Percentiles rank a stretch among this genome's conserved stretches.
These are phyloP conservation scores for Pollimyrus isidori DNA, from an alignment of 2,113 vertebrate genomes.

Conservation along the genomic window DNA sequence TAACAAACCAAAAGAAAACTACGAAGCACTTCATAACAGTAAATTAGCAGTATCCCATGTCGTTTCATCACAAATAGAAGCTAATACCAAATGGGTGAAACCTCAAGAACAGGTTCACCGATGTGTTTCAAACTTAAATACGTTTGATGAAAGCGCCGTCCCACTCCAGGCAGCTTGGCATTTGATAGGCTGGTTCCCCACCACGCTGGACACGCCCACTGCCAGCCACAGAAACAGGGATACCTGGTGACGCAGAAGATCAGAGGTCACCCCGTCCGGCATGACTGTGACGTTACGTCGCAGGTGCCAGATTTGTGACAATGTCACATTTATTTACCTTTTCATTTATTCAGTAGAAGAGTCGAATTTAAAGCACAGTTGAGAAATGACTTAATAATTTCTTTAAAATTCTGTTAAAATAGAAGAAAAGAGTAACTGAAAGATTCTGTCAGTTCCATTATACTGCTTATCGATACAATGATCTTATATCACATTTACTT, in stretches of 20 bases:
- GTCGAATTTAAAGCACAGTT: neutral
- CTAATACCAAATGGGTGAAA: neutral
- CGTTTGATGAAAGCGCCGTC: neutral
- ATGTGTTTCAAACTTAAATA: neutral
- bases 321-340: neutral
- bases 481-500: neutral
- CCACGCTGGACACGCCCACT: neutral
- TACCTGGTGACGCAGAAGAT: neutral
- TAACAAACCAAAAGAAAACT: neutral
- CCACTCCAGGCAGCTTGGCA: neutral
- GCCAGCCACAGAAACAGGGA: neutral
- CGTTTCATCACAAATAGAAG: neutral
- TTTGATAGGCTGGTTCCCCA: neutral
- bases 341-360: neutral
- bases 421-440: neutral
- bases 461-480: neutral
- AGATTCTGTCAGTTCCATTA: neutral
- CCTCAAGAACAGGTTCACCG: neutral
- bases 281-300: neutral
- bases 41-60: neutral
- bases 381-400: neutral
- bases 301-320: neutral
- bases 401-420: neutral
- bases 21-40: neutral
- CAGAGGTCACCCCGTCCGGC: neutral